phyloP scores from a whole-genome alignment of 1,140 invertebrate genomes.

The Drosophila quadrilineata region DNA sequence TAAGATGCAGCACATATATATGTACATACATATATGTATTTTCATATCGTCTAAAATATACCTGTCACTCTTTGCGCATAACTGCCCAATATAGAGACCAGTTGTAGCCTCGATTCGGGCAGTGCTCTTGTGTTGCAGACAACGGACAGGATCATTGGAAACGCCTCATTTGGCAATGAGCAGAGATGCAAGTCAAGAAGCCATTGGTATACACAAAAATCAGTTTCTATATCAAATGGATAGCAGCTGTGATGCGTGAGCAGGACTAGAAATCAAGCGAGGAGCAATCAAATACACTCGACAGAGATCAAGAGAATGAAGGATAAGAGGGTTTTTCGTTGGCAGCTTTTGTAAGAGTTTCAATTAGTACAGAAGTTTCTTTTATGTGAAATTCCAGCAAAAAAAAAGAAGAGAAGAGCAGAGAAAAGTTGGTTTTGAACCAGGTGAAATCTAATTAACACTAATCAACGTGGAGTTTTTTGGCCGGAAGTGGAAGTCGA shows the following conservation, averaged over 20 bases:
- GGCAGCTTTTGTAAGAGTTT: background rate
- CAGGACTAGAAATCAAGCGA: background rate
- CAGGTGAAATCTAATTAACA: slow-evolving; percentile 72
- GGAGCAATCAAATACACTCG: background rate
- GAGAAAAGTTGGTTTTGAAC: slow-evolving; percentile 8
- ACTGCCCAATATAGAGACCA: slow-evolving; percentile 7
- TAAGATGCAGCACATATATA: too few relatives aligned
- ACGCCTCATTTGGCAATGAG: slow-evolving; percentile 27
- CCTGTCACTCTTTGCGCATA: slow-evolving; percentile 7
- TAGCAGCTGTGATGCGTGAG: background rate
- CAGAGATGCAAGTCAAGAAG: slow-evolving; percentile 1
- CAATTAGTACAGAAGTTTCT: slow-evolving; percentile 4
- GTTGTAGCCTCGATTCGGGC: slow-evolving; percentile 28
- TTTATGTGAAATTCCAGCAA: background rate
- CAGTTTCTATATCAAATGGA: slow-evolving; percentile 11
- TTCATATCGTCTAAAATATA: too few relatives aligned
- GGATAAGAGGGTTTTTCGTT: background rate
- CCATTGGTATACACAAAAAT: slow-evolving; percentile 23
- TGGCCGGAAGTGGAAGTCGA: slow-evolving; percentile 56
- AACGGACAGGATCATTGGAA: background rate
- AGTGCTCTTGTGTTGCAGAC: slow-evolving; percentile 22
- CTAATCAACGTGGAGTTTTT: slow-evolving; percentile 62
- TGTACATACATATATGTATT: too few relatives aligned
- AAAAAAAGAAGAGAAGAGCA: too few relatives aligned
- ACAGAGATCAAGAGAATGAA: background rate